Evolutionary conservation across 2,888 invertebrate species (phyloP), one percentile per base, ranked within the genome.

Genomic region (Chrysolina oricalcia): DNA sequence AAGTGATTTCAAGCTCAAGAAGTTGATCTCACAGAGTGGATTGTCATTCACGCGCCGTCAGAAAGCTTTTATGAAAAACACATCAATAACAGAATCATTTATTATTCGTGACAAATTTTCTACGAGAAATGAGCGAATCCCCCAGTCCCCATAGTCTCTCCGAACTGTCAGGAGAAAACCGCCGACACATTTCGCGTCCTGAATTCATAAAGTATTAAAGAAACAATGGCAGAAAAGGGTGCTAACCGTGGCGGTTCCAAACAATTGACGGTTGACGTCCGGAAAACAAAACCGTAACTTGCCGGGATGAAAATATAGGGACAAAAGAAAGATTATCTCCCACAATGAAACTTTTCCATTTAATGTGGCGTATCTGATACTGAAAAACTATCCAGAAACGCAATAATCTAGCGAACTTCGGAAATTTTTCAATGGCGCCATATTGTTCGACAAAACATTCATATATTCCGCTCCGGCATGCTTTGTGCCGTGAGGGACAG

Each of bases 311-410:
- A 76, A 76, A 76, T 76, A 72, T 76, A 63, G 73, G 76, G 73
- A 72, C 69, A 73, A 73, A 73, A 76, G 73, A 70, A 73, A 73
- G 76, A 76, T 76, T 76, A 73, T 76, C 76, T 73, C 63, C 43
- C 62, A 67, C 72, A 73, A 76, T 66, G 56, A 72, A 78, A 78
- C 75, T 77, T 76, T 74, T 70, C 72, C 73, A 73, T 75, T 75
- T 75, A 77, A 77, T 77, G 77, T 73, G 70, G 75, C 77, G 77
- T 75, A 73, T 73, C 77, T 75, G 71, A 77, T 76, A 70, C 75
- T 68, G 71, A 53, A 68, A 74, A 74, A 71, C 74, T 71, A 67
- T 67, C 70, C 68, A 67, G 68, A 68, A 68, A 27, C 68, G 68
- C 53, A 68, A 68, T 68, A 68, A 68, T 68, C 19, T 19, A n/a